These are phyloP conservation scores for Drosophila persimilis DNA, from an alignment of 1,140 invertebrate genomes.

Conservation along the genomic window DNA sequence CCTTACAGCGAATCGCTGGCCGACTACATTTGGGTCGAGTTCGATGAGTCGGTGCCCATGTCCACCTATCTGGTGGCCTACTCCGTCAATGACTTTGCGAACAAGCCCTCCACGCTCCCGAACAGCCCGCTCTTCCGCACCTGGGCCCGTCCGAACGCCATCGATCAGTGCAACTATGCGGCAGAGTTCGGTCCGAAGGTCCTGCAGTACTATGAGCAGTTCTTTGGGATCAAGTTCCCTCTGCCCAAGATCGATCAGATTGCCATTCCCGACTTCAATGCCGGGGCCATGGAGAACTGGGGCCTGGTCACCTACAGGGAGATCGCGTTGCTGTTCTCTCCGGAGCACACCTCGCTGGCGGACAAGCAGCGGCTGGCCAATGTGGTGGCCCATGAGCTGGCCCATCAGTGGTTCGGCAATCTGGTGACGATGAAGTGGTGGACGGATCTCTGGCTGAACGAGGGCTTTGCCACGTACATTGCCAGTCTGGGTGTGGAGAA, in stretches of 20 bases:
- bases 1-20: constrained; percentile 82
- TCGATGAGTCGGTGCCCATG: constrained; percentile 89
- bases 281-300: constrained; percentile 91
- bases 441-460: constrained; percentile 94
- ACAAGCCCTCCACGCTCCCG: constrained; percentile 88
- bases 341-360: constrained; percentile 85
- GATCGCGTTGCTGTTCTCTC: constrained; percentile 73
- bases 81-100: constrained; percentile 89
- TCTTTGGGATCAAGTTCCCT: constrained; percentile 88
- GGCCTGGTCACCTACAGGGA: constrained; percentile 84
- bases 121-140: constrained; percentile 86
- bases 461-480: constrained; percentile 92
- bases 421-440: constrained; percentile 93
- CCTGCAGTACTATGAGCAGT: constrained; percentile 87
- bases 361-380: constrained; percentile 87
- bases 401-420: constrained; percentile 92
- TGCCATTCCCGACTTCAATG: constrained; percentile 91
- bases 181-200: constrained; percentile 85
- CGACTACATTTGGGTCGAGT: constrained; percentile 87
- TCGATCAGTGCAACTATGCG: constrained; percentile 87
- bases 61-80: constrained; percentile 92
- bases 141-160: constrained; percentile 88
- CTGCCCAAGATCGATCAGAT: constrained; percentile 89
- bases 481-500: constrained; percentile 86
- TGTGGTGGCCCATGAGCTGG: constrained; percentile 89